These are phyloP conservation scores for Sturmia bella DNA, from an alignment of 2,888 invertebrate species.

Conservation along the genomic window DNA sequence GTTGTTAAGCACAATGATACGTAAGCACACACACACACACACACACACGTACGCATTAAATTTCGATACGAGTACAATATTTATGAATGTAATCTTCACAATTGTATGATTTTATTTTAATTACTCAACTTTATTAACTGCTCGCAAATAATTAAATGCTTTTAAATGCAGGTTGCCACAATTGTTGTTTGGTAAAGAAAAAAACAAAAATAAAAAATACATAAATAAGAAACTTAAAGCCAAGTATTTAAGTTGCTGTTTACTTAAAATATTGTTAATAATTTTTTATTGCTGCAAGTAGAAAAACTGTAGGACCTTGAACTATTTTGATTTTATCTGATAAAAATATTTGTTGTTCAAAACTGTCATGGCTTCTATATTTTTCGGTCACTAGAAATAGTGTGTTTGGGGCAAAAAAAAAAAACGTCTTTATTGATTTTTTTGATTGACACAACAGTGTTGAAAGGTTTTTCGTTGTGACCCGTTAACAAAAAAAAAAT, in stretches of 20 bases:
- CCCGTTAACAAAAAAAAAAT: too few relatives aligned
- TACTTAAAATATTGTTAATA: background rate
- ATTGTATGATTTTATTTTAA: conserved; percentile 55
- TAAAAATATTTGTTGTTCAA: conserved; percentile 23
- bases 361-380: background rate
- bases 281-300: background rate
- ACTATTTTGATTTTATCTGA: conserved; percentile 30
- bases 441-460: background rate
- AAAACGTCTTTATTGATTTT: background rate
- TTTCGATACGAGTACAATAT: background rate
- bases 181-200: too few relatives aligned
- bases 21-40: conserved; percentile 5
- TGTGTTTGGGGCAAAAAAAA: too few relatives aligned
- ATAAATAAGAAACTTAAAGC: too few relatives aligned
- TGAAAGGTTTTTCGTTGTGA: too few relatives aligned
- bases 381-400: background rate
- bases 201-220: too few relatives aligned
- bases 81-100: conserved; percentile 35
- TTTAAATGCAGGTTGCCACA: conserved; percentile 30
- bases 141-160: conserved; percentile 46
- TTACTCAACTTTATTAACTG: conserved; percentile 50
- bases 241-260: background rate
- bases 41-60: background rate
- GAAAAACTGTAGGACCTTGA: conserved; percentile 54
- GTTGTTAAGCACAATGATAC: too few relatives aligned